Base-by-base conservation (phyloP, 2,113 vertebrate genomes). In the Thalassoma bifasciatum region DNA sequence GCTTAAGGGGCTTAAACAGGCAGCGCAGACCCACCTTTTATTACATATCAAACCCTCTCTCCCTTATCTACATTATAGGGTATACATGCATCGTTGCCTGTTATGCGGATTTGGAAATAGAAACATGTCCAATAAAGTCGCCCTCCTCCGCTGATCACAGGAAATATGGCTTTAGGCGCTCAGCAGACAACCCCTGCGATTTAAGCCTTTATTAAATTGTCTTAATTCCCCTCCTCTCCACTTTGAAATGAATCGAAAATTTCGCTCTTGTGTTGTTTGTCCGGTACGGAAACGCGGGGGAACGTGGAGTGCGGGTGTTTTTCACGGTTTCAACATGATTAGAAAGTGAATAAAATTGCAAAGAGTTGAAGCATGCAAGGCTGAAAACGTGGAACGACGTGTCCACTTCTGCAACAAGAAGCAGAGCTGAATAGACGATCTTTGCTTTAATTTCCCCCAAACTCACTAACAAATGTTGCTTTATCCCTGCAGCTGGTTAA, bases 1-100 rank as follows among this genome's bases (percentile, higher is more conserved):
- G 86, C 92, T 93, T 92, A 90, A 92, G 90, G 88, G 91, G 89
- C 89, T 93, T 94, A 93, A 94, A 93, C 92, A 91, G 86, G 84
- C 90, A 88, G 89, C 81, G 66, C 86, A 83, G 89, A 78, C 70
- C 86, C 77, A 89, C 85, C 89, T 90, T 93, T 93, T 92, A 92
- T 93, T 93, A 90, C 91, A 91, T 84, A 90, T 85, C 83, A 88
- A 88, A 88, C 88, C 87, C 86, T 72, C 83, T 80, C 75, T 82
- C 38, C 82, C 89, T 91, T 93, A 92, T 92, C 92, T 92, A 83
- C 89, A 88, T 89, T 90, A 87, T 77, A 85, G 84, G 79, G 77
- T 86, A 90, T 86, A 38, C 90, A 90, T 82, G 92, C 92, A 88
- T 90, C 89, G 84, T 86, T 92, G 90, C 81, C 87, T 82, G 87